Percentiles rank a stretch among this genome's conserved stretches.
These are phyloP conservation scores for Smithornis capensis DNA, from an alignment of 2,113 vertebrate species.

Conservation along the genomic window DNA sequence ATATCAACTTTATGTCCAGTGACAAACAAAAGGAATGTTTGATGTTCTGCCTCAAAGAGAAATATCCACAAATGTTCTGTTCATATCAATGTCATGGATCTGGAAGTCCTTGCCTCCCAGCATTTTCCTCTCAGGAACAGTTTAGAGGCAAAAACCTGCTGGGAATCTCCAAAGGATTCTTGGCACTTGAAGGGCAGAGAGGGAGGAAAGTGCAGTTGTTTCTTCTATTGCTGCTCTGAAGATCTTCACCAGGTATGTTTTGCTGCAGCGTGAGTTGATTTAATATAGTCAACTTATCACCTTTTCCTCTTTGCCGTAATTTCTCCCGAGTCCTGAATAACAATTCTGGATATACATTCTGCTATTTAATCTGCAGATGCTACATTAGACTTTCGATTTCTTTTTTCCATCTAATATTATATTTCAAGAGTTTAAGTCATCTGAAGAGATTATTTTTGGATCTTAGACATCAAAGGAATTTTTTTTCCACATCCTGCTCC, in stretches of 20 bases:
- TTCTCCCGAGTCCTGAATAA: not conserved
- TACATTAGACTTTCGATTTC: not conserved
- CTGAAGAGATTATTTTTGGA: not conserved
- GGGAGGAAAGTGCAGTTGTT: accelerated
- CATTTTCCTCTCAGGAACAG: not conserved
- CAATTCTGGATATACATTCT: not conserved
- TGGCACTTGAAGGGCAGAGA: not conserved
- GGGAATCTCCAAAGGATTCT: not conserved
- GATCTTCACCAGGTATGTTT: not conserved
- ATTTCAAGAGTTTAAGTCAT: not conserved
- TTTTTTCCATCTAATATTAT: not conserved
- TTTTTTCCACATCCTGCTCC: not conserved
- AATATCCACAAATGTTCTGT: not conserved
- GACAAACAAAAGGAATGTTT: not conserved
- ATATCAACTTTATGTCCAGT: not conserved
- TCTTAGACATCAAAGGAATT: not conserved
- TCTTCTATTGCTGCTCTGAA: not conserved
- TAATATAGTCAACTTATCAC: accelerated
- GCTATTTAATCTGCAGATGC: not conserved
- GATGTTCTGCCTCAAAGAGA: not conserved
- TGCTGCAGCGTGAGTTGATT: not conserved
- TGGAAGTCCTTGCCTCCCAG: not conserved
- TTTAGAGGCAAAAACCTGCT: not conserved
- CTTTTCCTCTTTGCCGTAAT: not conserved
- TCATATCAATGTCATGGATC: not conserved